These are phyloP conservation scores for Rapana venosa DNA, from an alignment of 2,888 invertebrate genomes.

Conservation along the genomic window DNA sequence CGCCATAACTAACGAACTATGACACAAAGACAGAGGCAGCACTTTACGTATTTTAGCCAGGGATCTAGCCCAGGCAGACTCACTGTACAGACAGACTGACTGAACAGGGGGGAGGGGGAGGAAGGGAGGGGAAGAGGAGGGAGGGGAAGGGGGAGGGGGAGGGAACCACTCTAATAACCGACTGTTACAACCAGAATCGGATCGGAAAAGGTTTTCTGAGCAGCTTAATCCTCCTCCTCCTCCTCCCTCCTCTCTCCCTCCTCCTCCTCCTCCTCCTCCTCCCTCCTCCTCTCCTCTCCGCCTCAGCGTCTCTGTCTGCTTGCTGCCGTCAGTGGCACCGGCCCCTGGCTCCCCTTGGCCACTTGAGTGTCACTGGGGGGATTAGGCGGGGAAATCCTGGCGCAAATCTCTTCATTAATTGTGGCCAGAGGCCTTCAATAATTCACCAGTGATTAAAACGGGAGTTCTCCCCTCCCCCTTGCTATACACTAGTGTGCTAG, in stretches of 20 bases:
- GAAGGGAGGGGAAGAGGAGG: no score
- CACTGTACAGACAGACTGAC: no score
- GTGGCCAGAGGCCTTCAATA: slow-evolving; percentile 40
- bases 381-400: slow-evolving; percentile 23
- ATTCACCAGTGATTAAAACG: slow-evolving; percentile 38
- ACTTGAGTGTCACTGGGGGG: slow-evolving; percentile 31
- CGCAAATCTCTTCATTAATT: slow-evolving; percentile 40
- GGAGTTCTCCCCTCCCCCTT: background rate
- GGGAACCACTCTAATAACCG: background rate
- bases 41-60: no score
- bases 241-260: background rate
- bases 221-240: background rate
- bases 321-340: background rate
- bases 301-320: background rate
- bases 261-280: background rate
- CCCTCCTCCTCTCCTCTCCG: background rate
- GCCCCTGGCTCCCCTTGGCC: slow-evolving; percentile 40
- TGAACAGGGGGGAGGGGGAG: no score
- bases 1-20: no score
- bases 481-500: no score
- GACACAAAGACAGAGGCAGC: no score
- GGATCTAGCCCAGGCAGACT: no score
- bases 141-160: no score
- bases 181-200: background rate
- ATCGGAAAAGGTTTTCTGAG: background rate